Conservation (phyloP, 2,888 invertebrate species). For the Galeruca laticollis region DNA sequence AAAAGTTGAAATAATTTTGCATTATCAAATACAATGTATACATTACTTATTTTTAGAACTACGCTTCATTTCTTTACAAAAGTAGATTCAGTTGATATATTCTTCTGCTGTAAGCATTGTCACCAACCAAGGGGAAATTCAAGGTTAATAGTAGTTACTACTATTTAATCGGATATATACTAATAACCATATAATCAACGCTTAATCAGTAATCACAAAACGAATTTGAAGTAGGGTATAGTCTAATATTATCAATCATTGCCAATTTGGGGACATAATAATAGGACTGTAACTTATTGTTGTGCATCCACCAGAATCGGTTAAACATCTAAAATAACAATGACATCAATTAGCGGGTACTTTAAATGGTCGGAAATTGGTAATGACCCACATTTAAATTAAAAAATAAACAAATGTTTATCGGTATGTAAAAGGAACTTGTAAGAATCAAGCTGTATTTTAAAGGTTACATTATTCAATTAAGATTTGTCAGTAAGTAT, state of each 20-base stretch:
- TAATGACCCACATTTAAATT: conserved; percentile 31
- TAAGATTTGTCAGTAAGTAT: background rate
- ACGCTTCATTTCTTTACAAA: too few species aligned
- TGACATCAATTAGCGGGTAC: conserved; percentile 13
- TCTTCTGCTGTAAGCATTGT: too few species aligned
- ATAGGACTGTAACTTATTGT: background rate
- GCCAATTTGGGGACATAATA: background rate
- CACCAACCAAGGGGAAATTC: background rate
- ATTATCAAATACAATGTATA: too few species aligned
- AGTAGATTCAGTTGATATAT: too few species aligned
- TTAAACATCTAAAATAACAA: conserved; percentile 15
- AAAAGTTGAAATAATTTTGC: too few species aligned
- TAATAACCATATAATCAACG: background rate
- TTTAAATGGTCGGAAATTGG: conserved; percentile 17
- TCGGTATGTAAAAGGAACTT: conserved; percentile 4
- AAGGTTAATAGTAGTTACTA: background rate
- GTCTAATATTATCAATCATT: background rate
- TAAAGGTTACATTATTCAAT: background rate
- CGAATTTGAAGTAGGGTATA: background rate
- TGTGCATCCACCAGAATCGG: background rate
- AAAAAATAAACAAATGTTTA: conserved; percentile 25
- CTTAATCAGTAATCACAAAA: background rate
- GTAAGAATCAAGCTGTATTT: background rate
- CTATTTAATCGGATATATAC: background rate
- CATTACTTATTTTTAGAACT: too few species aligned